A percentile compares a stretch with the other conserved stretches of the same genome.
Conservation (phyloP, 2,888 invertebrate genomes). For the Perizoma affinitatum region DNA sequence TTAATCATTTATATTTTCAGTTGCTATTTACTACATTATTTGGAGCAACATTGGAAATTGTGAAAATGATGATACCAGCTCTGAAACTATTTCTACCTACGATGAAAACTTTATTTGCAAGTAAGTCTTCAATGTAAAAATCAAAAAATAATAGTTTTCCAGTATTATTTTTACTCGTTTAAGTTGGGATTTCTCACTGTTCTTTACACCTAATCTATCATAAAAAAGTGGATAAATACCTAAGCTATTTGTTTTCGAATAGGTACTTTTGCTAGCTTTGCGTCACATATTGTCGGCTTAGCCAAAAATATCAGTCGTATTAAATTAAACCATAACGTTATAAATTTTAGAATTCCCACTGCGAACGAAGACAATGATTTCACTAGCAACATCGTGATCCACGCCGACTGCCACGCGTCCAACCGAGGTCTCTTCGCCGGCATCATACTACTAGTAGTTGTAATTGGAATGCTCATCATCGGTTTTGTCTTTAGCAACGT, state of each 20-base stretch:
- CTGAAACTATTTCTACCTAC: constrained; percentile 58
- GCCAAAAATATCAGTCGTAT: too few species aligned
- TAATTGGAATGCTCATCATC: constrained; percentile 74
- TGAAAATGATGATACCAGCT: constrained; percentile 63
- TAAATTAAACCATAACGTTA: not conserved
- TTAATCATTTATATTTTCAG: constrained; percentile 56
- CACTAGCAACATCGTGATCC: constrained; percentile 84
- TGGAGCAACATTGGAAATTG: constrained; percentile 89
- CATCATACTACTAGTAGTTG: constrained; percentile 82
- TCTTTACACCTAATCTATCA: too few species aligned
- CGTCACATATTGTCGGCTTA: too few species aligned
- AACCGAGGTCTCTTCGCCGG: constrained; percentile 90
- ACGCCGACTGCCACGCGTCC: constrained; percentile 90
- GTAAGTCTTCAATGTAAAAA: constrained; percentile 47
- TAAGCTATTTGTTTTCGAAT: too few species aligned
- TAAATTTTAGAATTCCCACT: constrained; percentile 64
- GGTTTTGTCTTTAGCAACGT: constrained; percentile 80
- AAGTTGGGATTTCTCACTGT: too few species aligned
- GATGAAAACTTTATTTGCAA: constrained; percentile 70
- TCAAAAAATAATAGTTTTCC: too few species aligned
- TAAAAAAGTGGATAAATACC: too few species aligned
- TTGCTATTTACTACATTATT: constrained; percentile 89
- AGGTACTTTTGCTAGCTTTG: too few species aligned
- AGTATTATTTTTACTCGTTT: too few species aligned
- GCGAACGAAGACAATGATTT: constrained; percentile 77